Evolutionary conservation across 2,797 vertebrate genomes (phyloP).

Genomic region (Holocentrus rufus): DNA sequence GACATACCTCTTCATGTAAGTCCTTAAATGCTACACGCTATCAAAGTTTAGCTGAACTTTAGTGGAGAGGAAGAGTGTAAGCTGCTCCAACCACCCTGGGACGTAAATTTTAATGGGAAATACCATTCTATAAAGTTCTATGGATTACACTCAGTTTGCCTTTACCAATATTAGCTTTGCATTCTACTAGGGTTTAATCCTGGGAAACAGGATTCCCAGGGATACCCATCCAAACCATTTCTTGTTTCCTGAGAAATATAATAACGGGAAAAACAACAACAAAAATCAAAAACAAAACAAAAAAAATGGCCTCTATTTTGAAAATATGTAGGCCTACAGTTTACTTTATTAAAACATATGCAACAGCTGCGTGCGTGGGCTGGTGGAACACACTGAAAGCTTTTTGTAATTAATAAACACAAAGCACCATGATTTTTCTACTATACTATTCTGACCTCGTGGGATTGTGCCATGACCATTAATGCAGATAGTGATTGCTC

Average conservation of each 20-base stretch:
- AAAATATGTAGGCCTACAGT: conserved; percentile 7
- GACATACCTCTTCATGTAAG: too few relatives aligned
- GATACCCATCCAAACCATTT: conserved; percentile 5
- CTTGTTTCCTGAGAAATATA: background rate
- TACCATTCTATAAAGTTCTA: too few relatives aligned
- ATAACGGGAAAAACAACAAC: too few relatives aligned
- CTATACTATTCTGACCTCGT: background rate
- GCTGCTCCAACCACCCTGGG: too few relatives aligned
- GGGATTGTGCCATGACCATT: background rate
- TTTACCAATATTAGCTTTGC: too few relatives aligned
- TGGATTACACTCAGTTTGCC: background rate
- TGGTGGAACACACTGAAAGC: conserved; percentile 5
- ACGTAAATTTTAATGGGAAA: too few relatives aligned
- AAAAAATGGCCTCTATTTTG: background rate
- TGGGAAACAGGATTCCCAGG: too few relatives aligned
- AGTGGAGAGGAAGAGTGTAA: too few relatives aligned
- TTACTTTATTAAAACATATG: conserved; percentile 4
- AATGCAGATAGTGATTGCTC: background rate
- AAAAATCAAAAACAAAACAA: background rate
- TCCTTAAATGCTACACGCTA: too few relatives aligned
- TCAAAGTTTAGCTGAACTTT: too few relatives aligned
- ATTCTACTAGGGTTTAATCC: too few relatives aligned
- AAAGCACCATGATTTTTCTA: background rate
- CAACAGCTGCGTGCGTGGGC: background rate
- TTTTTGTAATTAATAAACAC: conserved; percentile 3